Evolutionary conservation across 2,888 invertebrate species (phyloP).

Genomic region (Polia nebulosa): DNA sequence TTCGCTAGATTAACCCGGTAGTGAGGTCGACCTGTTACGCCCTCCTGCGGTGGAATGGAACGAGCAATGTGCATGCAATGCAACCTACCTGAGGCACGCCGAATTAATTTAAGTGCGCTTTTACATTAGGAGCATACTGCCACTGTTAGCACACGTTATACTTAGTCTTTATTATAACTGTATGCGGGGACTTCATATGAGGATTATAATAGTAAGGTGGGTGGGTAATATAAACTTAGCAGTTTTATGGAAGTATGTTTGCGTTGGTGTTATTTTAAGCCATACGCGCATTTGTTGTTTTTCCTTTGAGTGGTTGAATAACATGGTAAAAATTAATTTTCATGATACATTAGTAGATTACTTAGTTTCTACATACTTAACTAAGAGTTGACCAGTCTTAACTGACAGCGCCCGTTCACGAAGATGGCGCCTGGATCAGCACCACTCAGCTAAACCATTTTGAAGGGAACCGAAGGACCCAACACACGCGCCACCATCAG

Average conservation of each 20-base stretch:
- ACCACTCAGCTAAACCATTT: too few relatives aligned
- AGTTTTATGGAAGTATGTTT: constrained; percentile 6
- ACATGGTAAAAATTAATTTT: not conserved
- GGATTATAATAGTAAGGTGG: constrained; percentile 2
- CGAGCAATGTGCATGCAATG: constrained; percentile 81
- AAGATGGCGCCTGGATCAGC: too few relatives aligned
- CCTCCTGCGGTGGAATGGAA: constrained; percentile 74
- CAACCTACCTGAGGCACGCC: constrained; percentile 67
- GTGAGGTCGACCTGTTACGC: constrained; percentile 84
- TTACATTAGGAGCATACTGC: constrained; percentile 69
- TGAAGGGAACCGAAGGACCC: too few relatives aligned
- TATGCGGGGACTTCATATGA: constrained; percentile 10
- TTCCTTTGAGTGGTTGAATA: not conserved
- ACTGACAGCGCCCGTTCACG: too few relatives aligned
- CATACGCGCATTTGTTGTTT: not conserved
- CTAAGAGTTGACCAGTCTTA: too few relatives aligned
- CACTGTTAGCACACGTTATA: constrained; percentile 45
- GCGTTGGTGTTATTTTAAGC: not conserved
- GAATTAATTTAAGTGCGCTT: constrained; percentile 81
- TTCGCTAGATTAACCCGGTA: constrained; percentile 76
- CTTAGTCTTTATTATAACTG: constrained; percentile 40
- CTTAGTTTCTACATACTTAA: not conserved
- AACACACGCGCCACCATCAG: too few relatives aligned
- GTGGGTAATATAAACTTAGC: not conserved
- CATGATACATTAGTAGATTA: too few relatives aligned